Conservation (phyloP, 2,113 vertebrate species). For the Phrynocephalus versicolor region DNA sequence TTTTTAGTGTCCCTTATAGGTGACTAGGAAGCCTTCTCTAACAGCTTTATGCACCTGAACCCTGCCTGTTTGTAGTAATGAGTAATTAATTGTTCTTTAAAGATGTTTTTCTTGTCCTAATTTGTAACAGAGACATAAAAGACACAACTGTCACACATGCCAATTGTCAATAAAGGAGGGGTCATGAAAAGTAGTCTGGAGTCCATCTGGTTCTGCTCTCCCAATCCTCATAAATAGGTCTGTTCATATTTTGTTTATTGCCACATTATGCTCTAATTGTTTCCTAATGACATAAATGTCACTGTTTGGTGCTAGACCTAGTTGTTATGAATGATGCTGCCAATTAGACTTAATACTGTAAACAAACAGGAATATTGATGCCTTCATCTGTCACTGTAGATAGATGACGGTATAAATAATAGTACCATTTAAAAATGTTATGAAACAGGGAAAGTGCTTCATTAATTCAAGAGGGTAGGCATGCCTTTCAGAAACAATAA, state of each 20-base stretch:
- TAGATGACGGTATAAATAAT: conserved; percentile 41
- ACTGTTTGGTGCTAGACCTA: conserved; percentile 17
- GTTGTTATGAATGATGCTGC: conserved; percentile 46
- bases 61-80: too few species aligned
- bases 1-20: too few species aligned
- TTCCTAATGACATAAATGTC: conserved; percentile 34
- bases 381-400: conserved; percentile 45
- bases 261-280: conserved; percentile 24
- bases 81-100: neutral
- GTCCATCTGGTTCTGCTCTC: conserved; percentile 13
- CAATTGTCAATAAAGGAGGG: conserved; percentile 11
- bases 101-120: neutral
- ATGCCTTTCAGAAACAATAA: conserved; percentile 47
- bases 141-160: neutral
- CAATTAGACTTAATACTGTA: conserved; percentile 54
- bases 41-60: too few species aligned
- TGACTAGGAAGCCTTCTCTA: too few species aligned
- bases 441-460: conserved; percentile 28
- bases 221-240: conserved; percentile 22
- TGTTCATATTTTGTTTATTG: conserved; percentile 32
- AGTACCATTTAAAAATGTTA: conserved; percentile 2
- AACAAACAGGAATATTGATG: conserved; percentile 40
- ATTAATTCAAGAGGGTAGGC: conserved; percentile 31
- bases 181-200: neutral
- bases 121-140: neutral